Evolutionary conservation across 2,797 vertebrate species (phyloP).

Genomic region (Prunella strophiata): DNA sequence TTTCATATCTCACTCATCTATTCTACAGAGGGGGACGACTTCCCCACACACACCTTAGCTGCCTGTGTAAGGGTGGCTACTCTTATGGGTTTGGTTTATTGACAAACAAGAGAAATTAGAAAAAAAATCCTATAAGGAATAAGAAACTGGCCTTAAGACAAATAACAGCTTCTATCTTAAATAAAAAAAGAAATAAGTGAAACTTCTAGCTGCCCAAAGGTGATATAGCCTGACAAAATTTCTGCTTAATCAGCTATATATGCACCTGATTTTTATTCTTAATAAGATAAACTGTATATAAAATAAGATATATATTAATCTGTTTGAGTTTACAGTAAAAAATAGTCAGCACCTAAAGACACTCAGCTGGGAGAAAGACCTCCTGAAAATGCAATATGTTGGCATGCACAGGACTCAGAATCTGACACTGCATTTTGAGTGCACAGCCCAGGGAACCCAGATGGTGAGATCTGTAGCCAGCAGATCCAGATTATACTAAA

Average conservation of each 20-base stretch:
- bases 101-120: neutral
- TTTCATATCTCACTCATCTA: neutral
- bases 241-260: neutral
- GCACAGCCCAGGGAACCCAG: neutral
- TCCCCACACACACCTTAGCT: accelerated
- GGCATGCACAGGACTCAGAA: neutral
- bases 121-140: neutral
- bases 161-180: neutral
- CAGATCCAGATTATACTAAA: neutral
- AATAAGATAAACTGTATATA: neutral
- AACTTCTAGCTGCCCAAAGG: neutral
- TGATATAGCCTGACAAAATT: neutral
- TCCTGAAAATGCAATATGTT: neutral
- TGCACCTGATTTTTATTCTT: neutral
- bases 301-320: neutral
- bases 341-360: neutral
- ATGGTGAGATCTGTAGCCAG: neutral
- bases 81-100: neutral
- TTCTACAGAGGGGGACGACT: neutral
- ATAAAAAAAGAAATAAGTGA: neutral
- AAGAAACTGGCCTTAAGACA: neutral
- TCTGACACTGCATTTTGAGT: neutral
- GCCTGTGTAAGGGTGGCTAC: neutral
- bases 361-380: neutral
- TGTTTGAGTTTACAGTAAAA: neutral